Conservation (phyloP, 2,888 invertebrate genomes). For the Smittia aterrima region DNA sequence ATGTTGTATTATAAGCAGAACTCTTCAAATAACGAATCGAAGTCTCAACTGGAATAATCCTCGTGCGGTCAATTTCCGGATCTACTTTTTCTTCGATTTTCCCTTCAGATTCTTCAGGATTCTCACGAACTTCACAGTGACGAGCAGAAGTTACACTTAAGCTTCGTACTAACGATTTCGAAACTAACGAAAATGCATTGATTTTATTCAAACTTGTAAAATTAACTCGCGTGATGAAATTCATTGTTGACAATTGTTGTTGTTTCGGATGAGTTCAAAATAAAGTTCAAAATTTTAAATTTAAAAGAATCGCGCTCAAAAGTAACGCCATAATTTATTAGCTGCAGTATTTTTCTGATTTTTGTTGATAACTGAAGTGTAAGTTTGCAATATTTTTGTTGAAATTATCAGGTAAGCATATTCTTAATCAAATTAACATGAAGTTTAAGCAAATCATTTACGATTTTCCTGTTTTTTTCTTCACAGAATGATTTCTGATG, state of each 20-base stretch:
- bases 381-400: not conserved
- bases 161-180: not conserved
- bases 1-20: slow-evolving; percentile 77
- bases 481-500: slow-evolving; percentile 21
- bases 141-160: not conserved
- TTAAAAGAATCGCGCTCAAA: not conserved
- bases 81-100: slow-evolving; percentile 20
- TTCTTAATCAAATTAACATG: not conserved
- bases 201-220: not conserved
- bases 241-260: slow-evolving; percentile 15
- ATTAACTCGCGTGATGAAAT: slow-evolving; percentile 1
- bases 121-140: not conserved
- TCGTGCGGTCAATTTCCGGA: slow-evolving; percentile 63
- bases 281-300: not conserved
- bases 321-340: not conserved
- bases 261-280: not conserved
- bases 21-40: slow-evolving; percentile 82
- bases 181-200: not conserved
- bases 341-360: not conserved
- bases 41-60: slow-evolving; percentile 72
- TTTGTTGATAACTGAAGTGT: not conserved
- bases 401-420: not conserved
- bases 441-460: not conserved
- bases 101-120: not conserved
- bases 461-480: too few species aligned